Evolutionary conservation across 2,113 vertebrate species (phyloP).

Genomic region (Meleagris gallopavo): DNA sequence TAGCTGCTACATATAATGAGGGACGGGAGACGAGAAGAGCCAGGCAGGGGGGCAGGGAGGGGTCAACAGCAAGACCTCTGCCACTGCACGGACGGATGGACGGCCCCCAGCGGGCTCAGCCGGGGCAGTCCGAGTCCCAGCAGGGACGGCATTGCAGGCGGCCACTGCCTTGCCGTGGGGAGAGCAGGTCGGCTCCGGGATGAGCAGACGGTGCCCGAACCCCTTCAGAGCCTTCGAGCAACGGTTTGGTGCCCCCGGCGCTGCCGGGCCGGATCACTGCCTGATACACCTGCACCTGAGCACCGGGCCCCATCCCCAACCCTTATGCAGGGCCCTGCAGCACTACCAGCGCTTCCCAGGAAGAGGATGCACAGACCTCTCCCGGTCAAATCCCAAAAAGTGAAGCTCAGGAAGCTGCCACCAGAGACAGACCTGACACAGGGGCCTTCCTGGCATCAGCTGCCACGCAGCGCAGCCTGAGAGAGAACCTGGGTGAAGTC

Average conservation of each 20-base stretch:
- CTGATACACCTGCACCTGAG: background rate
- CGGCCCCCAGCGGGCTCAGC: accelerated
- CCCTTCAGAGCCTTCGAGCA: accelerated
- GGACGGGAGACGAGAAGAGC: background rate
- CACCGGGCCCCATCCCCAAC: background rate
- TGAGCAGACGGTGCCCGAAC: background rate
- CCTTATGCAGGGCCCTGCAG: accelerated
- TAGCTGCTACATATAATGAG: background rate
- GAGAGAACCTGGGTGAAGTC: background rate
- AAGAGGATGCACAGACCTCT: background rate
- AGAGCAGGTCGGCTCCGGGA: background rate
- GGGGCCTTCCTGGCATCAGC: accelerated
- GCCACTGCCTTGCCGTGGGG: background rate
- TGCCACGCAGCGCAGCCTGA: background rate
- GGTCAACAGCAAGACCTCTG: background rate
- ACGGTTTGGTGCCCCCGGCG: accelerated
- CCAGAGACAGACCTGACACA: background rate
- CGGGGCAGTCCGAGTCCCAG: accelerated
- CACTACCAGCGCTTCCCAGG: accelerated
- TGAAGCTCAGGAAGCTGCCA: background rate
- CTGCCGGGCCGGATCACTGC: background rate
- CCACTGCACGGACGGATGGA: background rate
- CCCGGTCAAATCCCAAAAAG: background rate
- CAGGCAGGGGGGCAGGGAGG: accelerated
- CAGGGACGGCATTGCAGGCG: background rate